A percentile compares a stretch with the other conserved stretches of the same genome.
These are phyloP conservation scores for Belgica antarctica DNA, from an alignment of 2,888 invertebrate species.

Conservation along the genomic window DNA sequence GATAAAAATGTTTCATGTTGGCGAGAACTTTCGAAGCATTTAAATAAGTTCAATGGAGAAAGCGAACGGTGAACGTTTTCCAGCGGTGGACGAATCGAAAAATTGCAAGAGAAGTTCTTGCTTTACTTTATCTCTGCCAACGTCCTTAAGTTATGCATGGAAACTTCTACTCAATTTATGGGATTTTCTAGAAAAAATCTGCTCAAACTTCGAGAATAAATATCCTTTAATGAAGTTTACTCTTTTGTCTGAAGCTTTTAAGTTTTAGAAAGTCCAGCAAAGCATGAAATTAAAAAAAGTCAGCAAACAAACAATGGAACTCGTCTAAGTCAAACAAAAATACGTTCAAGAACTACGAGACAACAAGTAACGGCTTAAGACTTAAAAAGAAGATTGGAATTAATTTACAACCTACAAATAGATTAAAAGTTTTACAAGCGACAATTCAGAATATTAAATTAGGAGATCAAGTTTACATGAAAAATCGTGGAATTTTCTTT, in stretches of 20 bases:
- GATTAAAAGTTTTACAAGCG: no score
- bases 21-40: neutral
- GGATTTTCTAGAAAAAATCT: neutral
- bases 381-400: no score
- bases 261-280: neutral
- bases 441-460: no score
- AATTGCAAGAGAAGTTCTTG: neutral
- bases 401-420: no score
- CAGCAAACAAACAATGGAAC: no score
- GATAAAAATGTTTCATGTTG: conserved; percentile 13
- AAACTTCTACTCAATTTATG: neutral
- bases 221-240: neutral
- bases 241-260: neutral
- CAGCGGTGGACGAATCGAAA: neutral
- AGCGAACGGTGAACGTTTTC: neutral
- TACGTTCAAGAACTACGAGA: no score
- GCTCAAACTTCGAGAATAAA: neutral
- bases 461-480: no score
- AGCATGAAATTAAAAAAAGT: conserved; percentile 19
- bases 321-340: no score
- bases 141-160: conserved; percentile 13
- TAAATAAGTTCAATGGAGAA: neutral
- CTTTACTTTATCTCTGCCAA: neutral
- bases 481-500: no score
- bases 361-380: no score